Evolutionary conservation across 2,113 vertebrate genomes (phyloP).

Genomic region (Numenius arquata): DNA sequence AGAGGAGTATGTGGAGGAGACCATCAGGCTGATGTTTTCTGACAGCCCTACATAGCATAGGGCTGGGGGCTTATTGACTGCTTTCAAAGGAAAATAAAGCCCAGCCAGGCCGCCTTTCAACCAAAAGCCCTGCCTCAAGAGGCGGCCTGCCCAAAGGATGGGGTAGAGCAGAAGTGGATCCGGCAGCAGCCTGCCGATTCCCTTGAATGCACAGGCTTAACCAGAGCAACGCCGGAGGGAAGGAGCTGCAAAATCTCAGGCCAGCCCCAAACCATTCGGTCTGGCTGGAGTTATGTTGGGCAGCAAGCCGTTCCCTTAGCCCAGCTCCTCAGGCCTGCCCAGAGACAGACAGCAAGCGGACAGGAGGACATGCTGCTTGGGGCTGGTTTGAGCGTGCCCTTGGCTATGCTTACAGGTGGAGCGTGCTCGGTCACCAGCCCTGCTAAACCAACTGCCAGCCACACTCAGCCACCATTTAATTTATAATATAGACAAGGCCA

Average conservation of each 20-base stretch:
- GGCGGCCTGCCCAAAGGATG: neutral
- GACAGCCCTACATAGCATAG: neutral
- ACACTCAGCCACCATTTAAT: neutral
- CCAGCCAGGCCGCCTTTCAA: neutral
- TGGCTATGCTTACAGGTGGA: neutral
- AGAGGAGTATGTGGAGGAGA: neutral
- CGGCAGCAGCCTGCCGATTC: accelerated
- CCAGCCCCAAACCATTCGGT: accelerated
- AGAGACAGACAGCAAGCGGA: accelerated
- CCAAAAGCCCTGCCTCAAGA: neutral
- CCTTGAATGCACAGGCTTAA: neutral
- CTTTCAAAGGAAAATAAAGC: conserved; percentile 13
- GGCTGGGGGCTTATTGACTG: neutral
- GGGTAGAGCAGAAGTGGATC: neutral
- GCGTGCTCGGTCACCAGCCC: accelerated
- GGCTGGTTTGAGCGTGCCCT: neutral
- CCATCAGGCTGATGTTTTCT: neutral
- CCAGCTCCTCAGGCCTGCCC: neutral
- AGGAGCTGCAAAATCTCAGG: neutral
- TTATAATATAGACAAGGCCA: neutral
- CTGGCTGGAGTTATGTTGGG: accelerated
- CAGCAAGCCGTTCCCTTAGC: neutral
- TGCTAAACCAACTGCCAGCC: neutral
- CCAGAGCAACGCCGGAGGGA: neutral
- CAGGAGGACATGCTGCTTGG: neutral